These are phyloP conservation scores for Drosophila sechellia DNA, from an alignment of 1,140 invertebrate species.

Conservation along the genomic window DNA sequence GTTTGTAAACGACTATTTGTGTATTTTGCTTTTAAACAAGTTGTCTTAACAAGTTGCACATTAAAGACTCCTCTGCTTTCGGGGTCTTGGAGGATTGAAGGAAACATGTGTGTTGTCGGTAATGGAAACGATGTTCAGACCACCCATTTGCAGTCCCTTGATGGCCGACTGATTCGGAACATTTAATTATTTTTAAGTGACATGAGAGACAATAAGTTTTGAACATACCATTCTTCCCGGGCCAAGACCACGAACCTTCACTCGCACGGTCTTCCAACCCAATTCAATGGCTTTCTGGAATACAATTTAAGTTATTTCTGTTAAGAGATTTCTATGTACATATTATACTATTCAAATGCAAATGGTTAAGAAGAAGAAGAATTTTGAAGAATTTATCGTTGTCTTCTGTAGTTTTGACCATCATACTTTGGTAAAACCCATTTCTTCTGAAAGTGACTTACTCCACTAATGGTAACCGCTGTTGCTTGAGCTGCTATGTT, in stretches of 20 bases:
- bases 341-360: no score
- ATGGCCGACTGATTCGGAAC: conserved; percentile 89
- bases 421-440: no score
- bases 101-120: conserved; percentile 94
- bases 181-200: neutral
- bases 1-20: conserved; percentile 3
- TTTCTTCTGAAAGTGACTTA: conserved; percentile 27
- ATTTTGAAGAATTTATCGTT: no score
- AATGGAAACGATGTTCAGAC: conserved; percentile 94
- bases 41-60: neutral
- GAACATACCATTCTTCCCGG: conserved; percentile 93
- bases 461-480: conserved; percentile 87
- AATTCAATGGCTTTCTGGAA: conserved; percentile 89
- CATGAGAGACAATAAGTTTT: neutral
- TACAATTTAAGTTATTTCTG: neutral
- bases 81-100: conserved; percentile 90
- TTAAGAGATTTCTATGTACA: no score
- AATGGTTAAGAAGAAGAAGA: no score
- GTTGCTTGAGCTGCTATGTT: conserved; percentile 98
- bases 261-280: conserved; percentile 90
- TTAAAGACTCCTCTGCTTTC: conserved; percentile 91
- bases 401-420: no score
- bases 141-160: conserved; percentile 96
- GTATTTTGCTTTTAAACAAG: conserved; percentile 17
- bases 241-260: conserved; percentile 92